A percentile compares a stretch with the other conserved stretches of the same genome.
phyloP scores from a whole-genome alignment of 1,140 invertebrate genomes.

The Drosophila neocordata region DNA sequence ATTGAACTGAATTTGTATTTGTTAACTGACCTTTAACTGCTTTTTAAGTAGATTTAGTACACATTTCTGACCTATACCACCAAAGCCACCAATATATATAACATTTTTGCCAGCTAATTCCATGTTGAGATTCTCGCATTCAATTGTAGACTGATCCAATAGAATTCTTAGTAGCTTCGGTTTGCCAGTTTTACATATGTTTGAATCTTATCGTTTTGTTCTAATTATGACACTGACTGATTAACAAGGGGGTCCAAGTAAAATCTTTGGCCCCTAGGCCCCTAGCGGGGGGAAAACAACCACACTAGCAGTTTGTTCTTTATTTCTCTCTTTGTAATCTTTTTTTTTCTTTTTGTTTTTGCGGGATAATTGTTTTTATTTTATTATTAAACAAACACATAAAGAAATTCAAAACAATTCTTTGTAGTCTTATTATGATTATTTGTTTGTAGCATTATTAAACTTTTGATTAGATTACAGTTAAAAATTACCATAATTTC shows the following conservation, averaged over 20 bases:
- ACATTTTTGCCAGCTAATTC: conserved; percentile 73
- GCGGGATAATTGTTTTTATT: not conserved
- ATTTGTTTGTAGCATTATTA: too few species aligned
- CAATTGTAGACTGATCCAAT: not conserved
- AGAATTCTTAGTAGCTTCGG: not conserved
- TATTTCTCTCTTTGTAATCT: not conserved
- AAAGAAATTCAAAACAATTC: too few species aligned
- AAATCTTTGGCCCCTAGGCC: not conserved
- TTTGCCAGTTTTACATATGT: too few species aligned
- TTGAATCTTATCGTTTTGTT: conserved; percentile 6
- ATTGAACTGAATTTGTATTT: conserved; percentile 4
- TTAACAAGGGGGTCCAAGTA: not conserved
- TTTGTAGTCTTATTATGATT: too few species aligned
- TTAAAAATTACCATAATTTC: too few species aligned
- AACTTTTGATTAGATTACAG: too few species aligned
- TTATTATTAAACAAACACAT: too few species aligned
- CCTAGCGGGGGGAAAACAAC: not conserved
- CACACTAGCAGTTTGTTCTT: not conserved
- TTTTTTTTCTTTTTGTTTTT: not conserved
- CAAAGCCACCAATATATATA: conserved; percentile 78
- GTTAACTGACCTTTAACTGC: conserved; percentile 42
- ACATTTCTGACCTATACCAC: conserved; percentile 71
- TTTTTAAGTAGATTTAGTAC: conserved; percentile 48
- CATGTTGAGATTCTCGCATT: conserved; percentile 32
- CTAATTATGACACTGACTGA: conserved; percentile 2